These are phyloP conservation scores for Drosophila hawaiiensis DNA, from an alignment of 2,888 invertebrate genomes.

Conservation along the genomic window DNA sequence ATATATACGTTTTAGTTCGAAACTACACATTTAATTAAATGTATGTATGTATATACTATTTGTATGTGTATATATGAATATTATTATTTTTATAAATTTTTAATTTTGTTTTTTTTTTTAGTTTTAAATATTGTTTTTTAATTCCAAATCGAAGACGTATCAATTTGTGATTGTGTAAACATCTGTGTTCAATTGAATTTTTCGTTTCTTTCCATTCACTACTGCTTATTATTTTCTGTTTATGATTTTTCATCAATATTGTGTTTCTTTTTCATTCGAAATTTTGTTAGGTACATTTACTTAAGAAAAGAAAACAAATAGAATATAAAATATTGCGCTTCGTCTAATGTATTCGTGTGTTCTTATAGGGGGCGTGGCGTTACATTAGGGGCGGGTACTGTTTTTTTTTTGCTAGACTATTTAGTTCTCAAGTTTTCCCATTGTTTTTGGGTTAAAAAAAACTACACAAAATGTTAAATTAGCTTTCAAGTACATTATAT, in stretches of 20 bases:
- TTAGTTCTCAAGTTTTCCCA: conserved; percentile 3
- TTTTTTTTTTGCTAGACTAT: conserved; percentile 1
- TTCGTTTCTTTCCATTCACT: not conserved
- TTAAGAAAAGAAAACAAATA: conserved; percentile 31
- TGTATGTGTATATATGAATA: conserved; percentile 43
- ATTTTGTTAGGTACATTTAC: conserved; percentile 71
- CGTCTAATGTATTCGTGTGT: conserved; percentile 28
- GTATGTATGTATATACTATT: conserved; percentile 46
- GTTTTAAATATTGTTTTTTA: conserved; percentile 20
- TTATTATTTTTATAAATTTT: conserved; percentile 33
- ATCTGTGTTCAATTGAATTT: conserved; percentile 14
- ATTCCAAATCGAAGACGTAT: conserved; percentile 57
- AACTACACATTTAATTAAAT: conserved; percentile 67
- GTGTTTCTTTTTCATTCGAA: conserved; percentile 21
- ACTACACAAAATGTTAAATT: conserved; percentile 17
- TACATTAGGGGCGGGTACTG: conserved; percentile 20
- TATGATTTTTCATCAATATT: conserved; percentile 11
- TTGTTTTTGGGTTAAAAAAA: conserved; percentile 8
- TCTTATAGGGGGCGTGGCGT: conserved; percentile 33
- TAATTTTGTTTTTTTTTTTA: conserved; percentile 10
- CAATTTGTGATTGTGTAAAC: conserved; percentile 53
- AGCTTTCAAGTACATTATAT: conserved; percentile 29
- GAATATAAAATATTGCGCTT: conserved; percentile 41
- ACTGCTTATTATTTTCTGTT: conserved; percentile 1
- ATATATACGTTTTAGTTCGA: conserved; percentile 45